Base-by-base conservation (phyloP, 1,140 invertebrate species). In the Olivierus martensii region DNA sequence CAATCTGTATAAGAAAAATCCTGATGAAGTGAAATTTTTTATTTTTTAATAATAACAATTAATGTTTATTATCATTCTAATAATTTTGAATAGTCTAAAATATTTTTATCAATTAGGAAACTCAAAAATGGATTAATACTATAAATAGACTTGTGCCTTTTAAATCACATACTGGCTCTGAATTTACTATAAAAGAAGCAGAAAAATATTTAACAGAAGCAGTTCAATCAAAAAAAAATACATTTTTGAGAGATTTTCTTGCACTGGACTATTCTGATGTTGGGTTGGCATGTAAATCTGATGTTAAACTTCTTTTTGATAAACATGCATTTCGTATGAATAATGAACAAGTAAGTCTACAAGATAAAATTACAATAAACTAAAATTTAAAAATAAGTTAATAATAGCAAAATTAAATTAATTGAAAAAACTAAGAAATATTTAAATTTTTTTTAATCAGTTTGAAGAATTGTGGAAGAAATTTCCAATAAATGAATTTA, bases 391-490 rank as follows among this genome's bases (percentile, higher is more conserved):
- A n/a, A n/a, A n/a, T n/a, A n/a, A n/a, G n/a, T n/a, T n/a, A n/a
- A n/a, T n/a, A n/a, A n/a, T n/a, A n/a, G n/a, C n/a, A n/a, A n/a
- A n/a, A n/a, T n/a, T n/a, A n/a, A n/a, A n/a, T n/a, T n/a, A n/a
- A n/a, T n/a, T 3, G 7, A 15, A 10, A 4, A 10, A 43, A 43
- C 9, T 36, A 3, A 10, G n/a, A n/a, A n/a, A n/a, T n/a, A n/a
- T n/a, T n/a, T n/a, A n/a, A n/a, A n/a, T n/a, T n/a, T n/a, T n/a
- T n/a, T n/a, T 18, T n/a, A 41, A 38, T 28, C 43, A 55, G 53
- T 55, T 51, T 51, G 14, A 51, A 15, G 48, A 45, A 39, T 19
- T 55, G 19, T 55, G 53, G 53, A 46, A 55, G 12, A 50, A 46
- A n/a, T 51, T 55, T 36, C 53, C 53, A 19, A n/a, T 17, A 3